Evolutionary conservation across 2,113 vertebrate genomes (phyloP).

Genomic region (Trochalopteron elliotii): DNA sequence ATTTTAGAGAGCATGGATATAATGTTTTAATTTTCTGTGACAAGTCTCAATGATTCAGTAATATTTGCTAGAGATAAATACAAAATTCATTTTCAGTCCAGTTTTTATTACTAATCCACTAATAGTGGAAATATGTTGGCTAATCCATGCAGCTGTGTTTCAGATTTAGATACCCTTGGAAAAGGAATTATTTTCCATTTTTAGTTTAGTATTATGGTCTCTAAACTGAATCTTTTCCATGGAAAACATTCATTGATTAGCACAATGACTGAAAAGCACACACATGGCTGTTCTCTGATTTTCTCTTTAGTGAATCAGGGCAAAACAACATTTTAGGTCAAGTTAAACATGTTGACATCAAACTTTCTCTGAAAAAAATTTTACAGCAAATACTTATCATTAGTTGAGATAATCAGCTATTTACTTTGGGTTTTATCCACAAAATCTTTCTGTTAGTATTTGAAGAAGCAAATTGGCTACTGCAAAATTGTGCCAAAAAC

Average conservation of each 20-base stretch:
- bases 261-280: neutral
- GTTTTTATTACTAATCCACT: neutral
- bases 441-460: neutral
- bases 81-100: neutral
- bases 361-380: neutral
- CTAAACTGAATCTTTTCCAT: neutral
- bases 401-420: neutral
- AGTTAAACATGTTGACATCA: neutral
- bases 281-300: neutral
- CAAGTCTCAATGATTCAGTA: neutral
- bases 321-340: neutral
- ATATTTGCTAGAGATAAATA: neutral
- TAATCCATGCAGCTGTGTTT: neutral
- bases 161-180: neutral
- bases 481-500: neutral
- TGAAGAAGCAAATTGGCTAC: constrained; percentile 1
- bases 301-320: neutral
- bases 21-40: neutral
- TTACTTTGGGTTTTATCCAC: neutral
- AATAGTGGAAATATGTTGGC: neutral
- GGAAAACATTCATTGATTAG: neutral
- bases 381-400: neutral
- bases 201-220: neutral
- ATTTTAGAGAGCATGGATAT: neutral
- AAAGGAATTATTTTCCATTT: neutral